Percentiles rank a stretch among this genome's conserved stretches.
phyloP scores from a whole-genome alignment of 2,113 vertebrate genomes.

The Cyanistes caeruleus region DNA sequence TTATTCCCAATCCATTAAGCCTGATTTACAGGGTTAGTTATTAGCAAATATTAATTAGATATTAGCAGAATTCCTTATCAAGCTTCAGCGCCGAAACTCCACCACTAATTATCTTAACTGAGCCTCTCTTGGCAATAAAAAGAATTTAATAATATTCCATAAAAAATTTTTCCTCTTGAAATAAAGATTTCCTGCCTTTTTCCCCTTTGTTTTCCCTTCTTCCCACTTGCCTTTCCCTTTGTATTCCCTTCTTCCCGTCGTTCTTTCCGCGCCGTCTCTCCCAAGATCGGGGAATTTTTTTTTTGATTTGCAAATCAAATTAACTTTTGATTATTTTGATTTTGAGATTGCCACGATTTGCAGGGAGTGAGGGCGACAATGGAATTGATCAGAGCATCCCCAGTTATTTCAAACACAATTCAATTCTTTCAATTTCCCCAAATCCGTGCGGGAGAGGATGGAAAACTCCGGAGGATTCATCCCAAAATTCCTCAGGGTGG shows the following conservation, averaged over 20 bases:
- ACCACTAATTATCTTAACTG: background rate
- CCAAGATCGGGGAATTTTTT: rapidly evolving
- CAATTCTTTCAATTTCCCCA: too few species aligned
- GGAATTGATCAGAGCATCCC: background rate
- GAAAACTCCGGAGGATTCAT: background rate
- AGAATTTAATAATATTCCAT: too few species aligned
- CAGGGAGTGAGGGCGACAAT: background rate
- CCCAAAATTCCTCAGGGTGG: background rate
- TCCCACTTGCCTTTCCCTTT: background rate
- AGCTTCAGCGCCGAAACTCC: background rate
- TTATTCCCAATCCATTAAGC: background rate
- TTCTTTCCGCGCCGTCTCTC: background rate
- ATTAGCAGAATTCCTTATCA: background rate
- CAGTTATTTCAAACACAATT: too few species aligned
- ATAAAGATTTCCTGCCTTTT: background rate
- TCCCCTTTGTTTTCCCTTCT: background rate
- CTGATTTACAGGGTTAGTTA: background rate
- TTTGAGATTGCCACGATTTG: background rate
- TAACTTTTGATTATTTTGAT: background rate
- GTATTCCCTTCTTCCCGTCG: background rate
- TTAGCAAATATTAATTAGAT: too few species aligned
- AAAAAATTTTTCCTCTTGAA: background rate
- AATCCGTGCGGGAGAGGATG: background rate
- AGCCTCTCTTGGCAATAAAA: background rate
- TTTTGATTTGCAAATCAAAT: background rate